Percentiles rank a stretch among this genome's conserved stretches.
Evolutionary conservation across 2,888 invertebrate species (phyloP).

Genomic region (Philereme vetulata): DNA sequence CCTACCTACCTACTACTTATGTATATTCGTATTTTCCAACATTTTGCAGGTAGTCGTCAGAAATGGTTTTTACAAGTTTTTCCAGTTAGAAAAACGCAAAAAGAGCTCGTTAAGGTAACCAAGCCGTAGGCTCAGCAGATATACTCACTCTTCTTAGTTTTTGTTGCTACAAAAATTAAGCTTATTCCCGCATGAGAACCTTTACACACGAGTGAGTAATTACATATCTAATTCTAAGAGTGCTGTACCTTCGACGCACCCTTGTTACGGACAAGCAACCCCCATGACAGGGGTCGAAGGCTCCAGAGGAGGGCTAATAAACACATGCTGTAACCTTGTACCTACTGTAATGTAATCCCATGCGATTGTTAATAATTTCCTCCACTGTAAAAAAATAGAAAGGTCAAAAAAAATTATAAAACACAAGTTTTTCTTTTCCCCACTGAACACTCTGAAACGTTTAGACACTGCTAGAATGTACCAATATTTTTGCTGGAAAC

Average conservation of each 20-base stretch:
- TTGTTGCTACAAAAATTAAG: slow-evolving; percentile 7
- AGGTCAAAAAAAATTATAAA: no score
- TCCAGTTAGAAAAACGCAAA: no score
- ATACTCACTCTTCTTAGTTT: not conserved
- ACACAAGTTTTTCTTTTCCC: no score
- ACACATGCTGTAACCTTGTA: slow-evolving; percentile 43
- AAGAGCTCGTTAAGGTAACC: no score
- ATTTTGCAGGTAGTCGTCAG: no score
- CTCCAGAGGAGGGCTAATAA: slow-evolving; percentile 45
- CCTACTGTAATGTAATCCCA: slow-evolving; percentile 38
- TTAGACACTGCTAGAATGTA: no score
- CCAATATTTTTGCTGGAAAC: no score
- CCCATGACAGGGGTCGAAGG: slow-evolving; percentile 55
- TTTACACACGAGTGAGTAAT: slow-evolving; percentile 27
- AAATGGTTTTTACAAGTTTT: no score
- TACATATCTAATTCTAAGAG: slow-evolving; percentile 26
- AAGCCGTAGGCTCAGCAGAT: no score
- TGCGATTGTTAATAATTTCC: slow-evolving; percentile 24
- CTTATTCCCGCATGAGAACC: slow-evolving; percentile 10
- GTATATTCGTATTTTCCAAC: no score
- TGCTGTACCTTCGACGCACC: slow-evolving; percentile 41
- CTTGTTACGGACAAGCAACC: slow-evolving; percentile 47
- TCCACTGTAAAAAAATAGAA: slow-evolving; percentile 1
- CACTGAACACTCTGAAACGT: no score
- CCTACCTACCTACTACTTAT: no score